Conservation (phyloP, 2,888 invertebrate species). For the Latheticus oryzae region DNA sequence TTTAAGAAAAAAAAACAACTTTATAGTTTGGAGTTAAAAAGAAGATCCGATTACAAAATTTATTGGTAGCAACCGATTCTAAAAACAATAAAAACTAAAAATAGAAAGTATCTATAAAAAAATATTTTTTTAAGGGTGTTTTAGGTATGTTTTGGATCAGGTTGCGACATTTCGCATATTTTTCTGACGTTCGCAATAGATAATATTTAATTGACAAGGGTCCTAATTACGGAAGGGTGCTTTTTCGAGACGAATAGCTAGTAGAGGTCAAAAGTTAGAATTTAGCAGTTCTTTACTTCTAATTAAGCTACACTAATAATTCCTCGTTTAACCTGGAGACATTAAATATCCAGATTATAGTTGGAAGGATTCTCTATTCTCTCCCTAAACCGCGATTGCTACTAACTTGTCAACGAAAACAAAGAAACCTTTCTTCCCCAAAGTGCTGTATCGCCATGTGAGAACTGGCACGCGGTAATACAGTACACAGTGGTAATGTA, state of each 20-base stretch:
- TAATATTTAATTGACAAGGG: slow-evolving; percentile 33
- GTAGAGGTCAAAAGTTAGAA: slow-evolving; percentile 41
- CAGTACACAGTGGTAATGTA: slow-evolving; percentile 51
- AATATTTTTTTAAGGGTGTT: too few species aligned
- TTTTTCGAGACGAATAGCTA: slow-evolving; percentile 38
- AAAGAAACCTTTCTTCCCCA: slow-evolving; percentile 38
- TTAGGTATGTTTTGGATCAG: slow-evolving; percentile 40
- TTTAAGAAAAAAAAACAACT: slow-evolving; percentile 24
- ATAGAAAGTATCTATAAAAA: too few species aligned
- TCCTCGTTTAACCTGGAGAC: too few species aligned
- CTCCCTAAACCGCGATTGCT: slow-evolving; percentile 7
- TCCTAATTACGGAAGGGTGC: slow-evolving; percentile 25
- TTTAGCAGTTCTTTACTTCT: slow-evolving; percentile 40
- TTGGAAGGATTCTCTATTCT: slow-evolving; percentile 6
- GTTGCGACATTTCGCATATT: slow-evolving; percentile 44
- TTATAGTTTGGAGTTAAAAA: slow-evolving; percentile 14
- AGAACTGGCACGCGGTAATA: slow-evolving; percentile 45
- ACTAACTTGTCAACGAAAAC: slow-evolving; percentile 12
- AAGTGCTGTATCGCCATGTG: slow-evolving; percentile 43
- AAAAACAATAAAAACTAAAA: slow-evolving; percentile 37
- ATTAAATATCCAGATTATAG: slow-evolving; percentile 2
- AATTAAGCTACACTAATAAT: too few species aligned
- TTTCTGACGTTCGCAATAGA: slow-evolving; percentile 42
- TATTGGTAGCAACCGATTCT: slow-evolving; percentile 22
- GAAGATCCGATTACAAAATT: slow-evolving; percentile 34